These are phyloP conservation scores for Sceliomorpha sp. DNA, from an alignment of 2,888 invertebrate genomes.

Conservation along the genomic window DNA sequence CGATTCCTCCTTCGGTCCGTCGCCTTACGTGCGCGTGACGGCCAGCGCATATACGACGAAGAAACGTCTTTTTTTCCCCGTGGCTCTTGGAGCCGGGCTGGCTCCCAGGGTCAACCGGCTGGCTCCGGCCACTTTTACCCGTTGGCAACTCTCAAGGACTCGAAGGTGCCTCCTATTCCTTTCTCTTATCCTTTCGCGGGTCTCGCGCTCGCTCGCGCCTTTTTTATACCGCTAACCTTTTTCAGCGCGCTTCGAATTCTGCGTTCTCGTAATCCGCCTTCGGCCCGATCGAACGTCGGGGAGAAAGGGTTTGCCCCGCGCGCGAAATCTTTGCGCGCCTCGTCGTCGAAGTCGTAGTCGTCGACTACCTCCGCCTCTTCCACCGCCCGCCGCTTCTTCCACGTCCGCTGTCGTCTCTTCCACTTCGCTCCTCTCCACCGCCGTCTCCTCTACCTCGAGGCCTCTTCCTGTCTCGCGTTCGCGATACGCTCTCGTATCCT, in stretches of 20 bases:
- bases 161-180: constrained; percentile 78
- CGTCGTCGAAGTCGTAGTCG: constrained; percentile 37
- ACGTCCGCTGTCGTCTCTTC: constrained; percentile 4
- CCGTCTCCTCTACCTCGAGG: constrained; percentile 12
- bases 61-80: constrained; percentile 42
- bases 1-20: neutral
- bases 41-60: constrained; percentile 13
- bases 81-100: constrained; percentile 58
- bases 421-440: constrained; percentile 26
- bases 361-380: too few species aligned
- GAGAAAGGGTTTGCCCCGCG: constrained; percentile 22
- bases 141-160: constrained; percentile 78
- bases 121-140: constrained; percentile 78
- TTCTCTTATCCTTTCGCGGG: constrained; percentile 80
- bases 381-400: too few species aligned
- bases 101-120: constrained; percentile 78
- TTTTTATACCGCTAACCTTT: constrained; percentile 77
- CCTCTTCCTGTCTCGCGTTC: constrained; percentile 26
- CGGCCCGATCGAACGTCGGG: constrained; percentile 4
- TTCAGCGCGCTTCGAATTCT: constrained; percentile 75
- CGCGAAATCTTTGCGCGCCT: constrained; percentile 32
- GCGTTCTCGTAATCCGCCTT: constrained; percentile 26
- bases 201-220: constrained; percentile 62
- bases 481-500: constrained; percentile 1
- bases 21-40: constrained; percentile 5